These are phyloP conservation scores for Loris lydekkerianus DNA, from an alignment of 2,797 vertebrate species.

Conservation along the genomic window DNA sequence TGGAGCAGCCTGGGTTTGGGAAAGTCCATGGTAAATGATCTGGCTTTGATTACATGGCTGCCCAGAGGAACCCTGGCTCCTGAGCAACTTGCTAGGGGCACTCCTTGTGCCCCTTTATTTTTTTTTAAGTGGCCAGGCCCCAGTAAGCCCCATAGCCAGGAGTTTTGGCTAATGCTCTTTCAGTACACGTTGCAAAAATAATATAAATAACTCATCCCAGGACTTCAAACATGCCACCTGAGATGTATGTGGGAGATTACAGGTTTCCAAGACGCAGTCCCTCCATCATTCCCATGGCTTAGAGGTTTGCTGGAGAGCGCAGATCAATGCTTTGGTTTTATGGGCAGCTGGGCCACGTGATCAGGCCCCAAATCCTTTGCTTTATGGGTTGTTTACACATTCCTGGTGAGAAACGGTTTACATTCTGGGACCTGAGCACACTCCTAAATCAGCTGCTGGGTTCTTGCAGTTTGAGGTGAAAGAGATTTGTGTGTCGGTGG, in stretches of 20 bases:
- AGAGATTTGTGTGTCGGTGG: conserved; percentile 92
- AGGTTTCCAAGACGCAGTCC: conserved; percentile 89
- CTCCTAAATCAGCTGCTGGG: conserved; percentile 97
- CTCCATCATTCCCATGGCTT: conserved; percentile 87
- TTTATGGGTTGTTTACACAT: conserved; percentile 98
- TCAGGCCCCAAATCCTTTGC: conserved; percentile 93
- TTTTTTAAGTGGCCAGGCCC: conserved; percentile 47
- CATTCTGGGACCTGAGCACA: conserved; percentile 92
- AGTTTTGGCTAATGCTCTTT: conserved; percentile 89
- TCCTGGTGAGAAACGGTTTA: conserved; percentile 96
- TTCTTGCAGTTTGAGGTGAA: conserved; percentile 92
- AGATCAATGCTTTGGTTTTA: conserved; percentile 94
- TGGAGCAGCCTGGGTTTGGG: background rate
- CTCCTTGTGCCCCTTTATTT: background rate
- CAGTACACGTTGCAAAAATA: conserved; percentile 87
- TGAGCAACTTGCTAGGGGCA: background rate
- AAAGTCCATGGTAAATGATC: background rate
- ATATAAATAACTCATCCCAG: conserved; percentile 89
- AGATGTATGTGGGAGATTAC: conserved; percentile 91
- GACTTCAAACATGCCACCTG: conserved; percentile 92
- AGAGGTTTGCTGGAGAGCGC: conserved; percentile 87
- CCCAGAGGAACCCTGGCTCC: background rate
- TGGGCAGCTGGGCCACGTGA: conserved; percentile 92
- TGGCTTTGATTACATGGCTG: conserved; percentile 68
- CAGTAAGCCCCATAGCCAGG: conserved; percentile 45